Evolutionary conservation across 2,888 invertebrate genomes (phyloP), one percentile per base, ranked within the genome.

Genomic region (Agrochola lychnidis): DNA sequence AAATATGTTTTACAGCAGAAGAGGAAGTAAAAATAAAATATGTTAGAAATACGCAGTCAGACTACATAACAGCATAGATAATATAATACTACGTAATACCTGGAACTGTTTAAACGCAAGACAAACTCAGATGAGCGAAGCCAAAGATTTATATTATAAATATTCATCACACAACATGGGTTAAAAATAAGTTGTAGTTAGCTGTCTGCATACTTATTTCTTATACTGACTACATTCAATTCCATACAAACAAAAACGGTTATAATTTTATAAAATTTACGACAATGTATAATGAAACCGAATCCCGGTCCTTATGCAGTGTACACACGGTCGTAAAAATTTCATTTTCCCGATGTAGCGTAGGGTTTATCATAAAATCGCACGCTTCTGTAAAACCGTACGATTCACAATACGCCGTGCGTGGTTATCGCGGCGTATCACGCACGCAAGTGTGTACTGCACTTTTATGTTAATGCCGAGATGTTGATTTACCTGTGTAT

Each of bases 291-390:
- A 73, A 77, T 70, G 69, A 45, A 79, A 70, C 56, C n/a, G 57
- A 62, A 84, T 75, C 62, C 67, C 22, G 14, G 40, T 63, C 57
- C 25, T 64, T 56, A 67, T 63, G 73, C 63, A 59, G 66, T 66
- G 62, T 76, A 70, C 68, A 79, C 73, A 86, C 72, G 73, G 12
- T 74, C 72, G 70, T 87, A 79, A 85, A 82, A 72, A 70, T 64
- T 80, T 64, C 79, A 79, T 71, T 78, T 79, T 74, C 51, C 62
- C 72, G 42, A 59, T 40, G 68, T 1, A 63, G 25, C 22, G 57
- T 25, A n/a, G 66, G 67, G 71, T 71, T 78, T 70, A 71, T 75
- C 83, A 83, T 83, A 86, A 84, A 83, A 70, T 74, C 69, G 45
- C 70, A 61, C 63, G 73, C 40, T 72, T 80, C 59, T 36, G 68